Conservation (phyloP, 2,113 vertebrate genomes). For the Corythornis cristatus region DNA sequence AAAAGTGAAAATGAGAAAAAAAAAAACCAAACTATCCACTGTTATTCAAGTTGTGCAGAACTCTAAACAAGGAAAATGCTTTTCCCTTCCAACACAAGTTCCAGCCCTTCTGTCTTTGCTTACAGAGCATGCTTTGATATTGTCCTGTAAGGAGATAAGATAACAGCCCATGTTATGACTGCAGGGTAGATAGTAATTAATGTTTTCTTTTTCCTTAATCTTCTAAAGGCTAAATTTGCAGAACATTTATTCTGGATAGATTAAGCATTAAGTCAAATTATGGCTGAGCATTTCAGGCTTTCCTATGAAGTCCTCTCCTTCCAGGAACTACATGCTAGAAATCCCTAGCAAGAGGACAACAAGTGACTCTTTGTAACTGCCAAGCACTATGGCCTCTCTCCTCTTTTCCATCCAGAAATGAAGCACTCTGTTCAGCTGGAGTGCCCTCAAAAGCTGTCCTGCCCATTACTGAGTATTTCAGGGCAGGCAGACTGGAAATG, state of each 20-base stretch:
- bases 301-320: not conserved
- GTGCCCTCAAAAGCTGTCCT: not conserved
- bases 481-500: fast-evolving
- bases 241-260: constrained; percentile 9
- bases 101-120: not conserved
- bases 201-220: not conserved
- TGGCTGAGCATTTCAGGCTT: not conserved
- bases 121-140: not conserved
- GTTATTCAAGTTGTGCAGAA: not conserved
- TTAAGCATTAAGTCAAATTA: constrained; percentile 34
- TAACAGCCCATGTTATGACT: not conserved
- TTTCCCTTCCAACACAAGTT: not conserved
- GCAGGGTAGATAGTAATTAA: not conserved
- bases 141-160: not conserved
- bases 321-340: not conserved
- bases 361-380: not conserved
- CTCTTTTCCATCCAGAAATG: not conserved
- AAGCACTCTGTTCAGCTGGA: not conserved
- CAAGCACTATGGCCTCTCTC: not conserved
- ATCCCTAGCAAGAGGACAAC: not conserved
- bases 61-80: not conserved
- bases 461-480: not conserved
- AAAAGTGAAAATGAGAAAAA: not conserved
- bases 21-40: not conserved
- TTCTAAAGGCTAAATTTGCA: not conserved